Evolutionary conservation across 2,797 vertebrate genomes (phyloP), one percentile per base, ranked within the genome.

Genomic region (Pogoniulus pusillus): DNA sequence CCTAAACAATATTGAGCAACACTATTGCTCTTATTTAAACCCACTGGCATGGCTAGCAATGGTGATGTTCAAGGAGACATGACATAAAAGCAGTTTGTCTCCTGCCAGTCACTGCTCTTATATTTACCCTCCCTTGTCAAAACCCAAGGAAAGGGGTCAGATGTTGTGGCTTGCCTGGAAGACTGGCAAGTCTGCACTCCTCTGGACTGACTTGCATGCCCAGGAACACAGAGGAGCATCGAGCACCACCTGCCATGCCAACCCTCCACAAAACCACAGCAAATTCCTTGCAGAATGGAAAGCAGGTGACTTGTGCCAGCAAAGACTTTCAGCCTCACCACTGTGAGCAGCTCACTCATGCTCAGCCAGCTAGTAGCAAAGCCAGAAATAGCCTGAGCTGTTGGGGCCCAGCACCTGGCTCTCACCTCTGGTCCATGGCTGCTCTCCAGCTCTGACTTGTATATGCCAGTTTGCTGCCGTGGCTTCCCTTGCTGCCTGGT

Each of bases 1-100:
- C 91, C 90, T 94, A 92, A 93, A 92, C 90, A 76, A 73, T 86
- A 53, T 78, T 32, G 57, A 92, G 58, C 86, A 90, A 78, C 79
- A 73, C 73, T 79, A 87, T 93, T 93, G 79, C 89, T 95, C 92
- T 85, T 91, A 90, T 90, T 94, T 95, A 94, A 93, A 93, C 89
- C 89, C 79, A 72, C 79, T 93, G 94, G 87, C 90, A 93, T 29
- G 85, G 76, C 78, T 90, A 89, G 89, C 92, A 92, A 90, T 81
- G 87, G 72, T 69, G 87, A 89, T 93, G 87, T 94, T 93, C 95
- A 95, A 96, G 79, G 66, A 91, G 94, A 89, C 89, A 91, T 87
- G 93, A 95, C 86, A 94, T 82, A 93, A 87, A 77, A 94, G 82
- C 10, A 2, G 30, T 43, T 89, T 72, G 26, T 51, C 32, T 77